phyloP scores from a whole-genome alignment of 2,113 vertebrate species.

The Notiomystis cincta region DNA sequence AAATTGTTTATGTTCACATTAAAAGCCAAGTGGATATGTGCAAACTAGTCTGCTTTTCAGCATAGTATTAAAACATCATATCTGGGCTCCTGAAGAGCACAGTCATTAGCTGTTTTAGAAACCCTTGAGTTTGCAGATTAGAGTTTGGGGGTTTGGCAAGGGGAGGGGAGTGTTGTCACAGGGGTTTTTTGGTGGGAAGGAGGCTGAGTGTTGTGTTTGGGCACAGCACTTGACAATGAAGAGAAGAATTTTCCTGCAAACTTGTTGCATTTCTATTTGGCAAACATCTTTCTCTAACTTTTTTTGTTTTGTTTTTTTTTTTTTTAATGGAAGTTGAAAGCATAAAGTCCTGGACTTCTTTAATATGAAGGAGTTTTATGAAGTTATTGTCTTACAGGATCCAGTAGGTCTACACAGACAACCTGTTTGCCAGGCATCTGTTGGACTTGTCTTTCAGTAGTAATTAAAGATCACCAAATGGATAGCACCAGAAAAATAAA shows the following conservation, averaged over 20 bases:
- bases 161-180: fast-evolving
- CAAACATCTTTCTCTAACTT: background rate
- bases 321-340: background rate
- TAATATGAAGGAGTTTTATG: background rate
- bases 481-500: background rate
- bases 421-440: background rate
- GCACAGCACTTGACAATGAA: background rate
- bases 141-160: background rate
- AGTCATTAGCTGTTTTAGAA: background rate
- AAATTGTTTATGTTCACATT: background rate
- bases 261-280: background rate
- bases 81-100: background rate
- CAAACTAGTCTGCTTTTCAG: background rate
- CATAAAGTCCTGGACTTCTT: background rate
- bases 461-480: background rate
- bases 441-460: background rate
- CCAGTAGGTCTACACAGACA: background rate
- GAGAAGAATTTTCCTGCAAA: background rate
- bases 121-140: background rate
- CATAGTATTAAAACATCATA: background rate
- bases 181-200: fast-evolving
- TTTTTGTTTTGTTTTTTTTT: background rate
- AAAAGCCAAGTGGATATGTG: background rate
- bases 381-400: background rate
- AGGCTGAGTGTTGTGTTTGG: background rate